Percentiles rank a stretch among this genome's conserved stretches.
Conservation (phyloP, 2,888 invertebrate species). For the Carpatolechia fugitivella region DNA sequence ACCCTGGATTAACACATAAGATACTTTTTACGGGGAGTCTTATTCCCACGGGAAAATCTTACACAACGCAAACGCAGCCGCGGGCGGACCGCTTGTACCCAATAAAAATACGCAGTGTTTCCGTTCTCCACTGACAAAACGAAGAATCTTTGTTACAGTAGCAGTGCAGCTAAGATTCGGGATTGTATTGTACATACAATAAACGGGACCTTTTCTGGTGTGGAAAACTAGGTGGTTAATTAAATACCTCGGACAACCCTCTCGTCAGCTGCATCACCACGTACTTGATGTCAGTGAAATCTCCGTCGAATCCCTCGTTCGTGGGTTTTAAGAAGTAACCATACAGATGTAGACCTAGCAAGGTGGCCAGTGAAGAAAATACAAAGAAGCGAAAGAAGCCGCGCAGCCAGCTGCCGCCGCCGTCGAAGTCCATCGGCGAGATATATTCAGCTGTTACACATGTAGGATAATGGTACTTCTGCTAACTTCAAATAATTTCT, state of each 20-base stretch:
- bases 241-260: slow-evolving; percentile 55
- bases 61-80: too few species aligned
- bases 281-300: slow-evolving; percentile 59
- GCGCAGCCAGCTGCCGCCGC: slow-evolving; percentile 35
- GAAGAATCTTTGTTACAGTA: too few species aligned
- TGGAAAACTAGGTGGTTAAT: neutral
- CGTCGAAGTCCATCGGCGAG: slow-evolving; percentile 31
- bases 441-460: neutral
- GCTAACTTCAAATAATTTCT: too few species aligned
- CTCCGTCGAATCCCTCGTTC: slow-evolving; percentile 45
- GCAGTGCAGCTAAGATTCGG: neutral
- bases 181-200: too few species aligned
- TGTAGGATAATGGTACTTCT: neutral
- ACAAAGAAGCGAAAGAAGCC: slow-evolving; percentile 58
- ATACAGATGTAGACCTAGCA: slow-evolving; percentile 61
- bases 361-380: slow-evolving; percentile 44
- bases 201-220: too few species aligned
- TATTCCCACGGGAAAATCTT: too few species aligned
- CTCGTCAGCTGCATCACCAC: slow-evolving; percentile 61
- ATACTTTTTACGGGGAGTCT: too few species aligned
- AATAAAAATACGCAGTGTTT: too few species aligned
- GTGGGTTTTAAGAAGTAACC: slow-evolving; percentile 49
- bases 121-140: too few species aligned
- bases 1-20: too few species aligned
- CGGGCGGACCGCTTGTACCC: too few species aligned